Conservation (phyloP, 2,797 vertebrate species). For the Sebastes wilsoni region DNA sequence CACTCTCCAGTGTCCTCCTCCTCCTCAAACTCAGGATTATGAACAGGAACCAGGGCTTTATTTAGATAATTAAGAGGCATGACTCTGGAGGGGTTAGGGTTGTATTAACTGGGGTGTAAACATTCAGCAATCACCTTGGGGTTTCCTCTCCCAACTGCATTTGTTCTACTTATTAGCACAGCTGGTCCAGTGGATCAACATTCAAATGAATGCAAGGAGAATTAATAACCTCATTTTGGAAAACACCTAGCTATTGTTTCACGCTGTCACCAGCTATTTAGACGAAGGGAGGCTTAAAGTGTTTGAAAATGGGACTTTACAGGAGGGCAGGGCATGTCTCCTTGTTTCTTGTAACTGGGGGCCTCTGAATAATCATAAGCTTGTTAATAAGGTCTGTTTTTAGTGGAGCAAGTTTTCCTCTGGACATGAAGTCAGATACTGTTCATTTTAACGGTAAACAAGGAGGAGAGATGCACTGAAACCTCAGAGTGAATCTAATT, state of each 20-base stretch:
- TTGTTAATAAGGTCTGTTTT: constrained; percentile 31
- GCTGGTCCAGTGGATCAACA: constrained; percentile 49
- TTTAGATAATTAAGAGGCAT: constrained; percentile 66
- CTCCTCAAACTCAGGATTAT: constrained; percentile 50
- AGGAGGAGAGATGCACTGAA: constrained; percentile 40
- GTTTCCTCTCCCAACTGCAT: constrained; percentile 54
- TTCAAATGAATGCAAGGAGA: constrained; percentile 35
- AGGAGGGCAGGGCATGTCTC: constrained; percentile 1
- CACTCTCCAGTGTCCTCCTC: constrained; percentile 38
- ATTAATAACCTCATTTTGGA: constrained; percentile 6
- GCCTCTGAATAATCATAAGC: constrained; percentile 31
- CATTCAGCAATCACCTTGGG: constrained; percentile 50
- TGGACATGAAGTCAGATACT: constrained; percentile 32
- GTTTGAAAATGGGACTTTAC: constrained; percentile 10
- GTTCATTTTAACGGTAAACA: constrained; percentile 48
- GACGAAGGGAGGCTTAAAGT: not conserved
- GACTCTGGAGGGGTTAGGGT: constrained; percentile 47
- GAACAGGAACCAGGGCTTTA: constrained; percentile 54
- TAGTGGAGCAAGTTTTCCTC: constrained; percentile 21
- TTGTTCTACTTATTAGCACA: constrained; percentile 55
- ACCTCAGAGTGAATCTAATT: constrained; percentile 56
- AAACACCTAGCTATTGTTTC: constrained; percentile 7
- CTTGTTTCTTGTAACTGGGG: constrained; percentile 14
- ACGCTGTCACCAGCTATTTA: constrained; percentile 26
- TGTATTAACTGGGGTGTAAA: constrained; percentile 66